Base-by-base conservation (phyloP, 2,888 invertebrate genomes). In the Dugesia japonica region DNA sequence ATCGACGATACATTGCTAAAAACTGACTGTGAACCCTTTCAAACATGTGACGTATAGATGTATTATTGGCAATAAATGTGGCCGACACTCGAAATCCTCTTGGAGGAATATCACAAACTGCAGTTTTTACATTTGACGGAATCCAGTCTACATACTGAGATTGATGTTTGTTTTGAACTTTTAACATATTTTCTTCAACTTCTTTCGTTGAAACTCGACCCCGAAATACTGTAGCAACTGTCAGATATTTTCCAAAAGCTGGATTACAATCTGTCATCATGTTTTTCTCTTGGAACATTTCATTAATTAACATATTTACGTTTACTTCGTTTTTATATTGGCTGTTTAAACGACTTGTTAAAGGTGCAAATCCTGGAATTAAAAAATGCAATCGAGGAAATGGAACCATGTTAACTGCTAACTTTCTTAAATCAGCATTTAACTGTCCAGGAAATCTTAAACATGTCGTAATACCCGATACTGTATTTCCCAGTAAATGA, bases 41-140 rank as follows among this genome's bases (percentile, higher is more conserved):
- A 75, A 80, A 79, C 28, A 80, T 28, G 28, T 80, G 79, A 71
- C 79, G 78, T 72, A 79, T 79, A 17, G 79, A 56, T 28, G 79
- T 79, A 28, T 75, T 75, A 56, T 79, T 79, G 15, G 79, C 79
- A 84, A 92, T 91, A 86, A 92, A 92, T 71, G 92, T 92, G 80
- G 92, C 91, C 0, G 91, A 89, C 91, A 91, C 91, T 84, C 90
- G 90, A 79, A 91, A 85, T 74, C 92, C 92, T 79, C 91, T 88
- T 7, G 90, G 91, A 28, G 90, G 92, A 82, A 92, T 92, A 85
- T 92, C 92, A 85, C 92, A 92, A 79, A 91, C 91, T 81, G 91
- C 91, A 20, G 81, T 81, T 87, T 92, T 92, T 72, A 91, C 90
- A 85, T 92, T 92, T 87, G 91, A 91, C 73, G 92, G 85, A 92